These are phyloP conservation scores for Cartodere bifasciata DNA, from an alignment of 2,888 invertebrate genomes.

Conservation along the genomic window DNA sequence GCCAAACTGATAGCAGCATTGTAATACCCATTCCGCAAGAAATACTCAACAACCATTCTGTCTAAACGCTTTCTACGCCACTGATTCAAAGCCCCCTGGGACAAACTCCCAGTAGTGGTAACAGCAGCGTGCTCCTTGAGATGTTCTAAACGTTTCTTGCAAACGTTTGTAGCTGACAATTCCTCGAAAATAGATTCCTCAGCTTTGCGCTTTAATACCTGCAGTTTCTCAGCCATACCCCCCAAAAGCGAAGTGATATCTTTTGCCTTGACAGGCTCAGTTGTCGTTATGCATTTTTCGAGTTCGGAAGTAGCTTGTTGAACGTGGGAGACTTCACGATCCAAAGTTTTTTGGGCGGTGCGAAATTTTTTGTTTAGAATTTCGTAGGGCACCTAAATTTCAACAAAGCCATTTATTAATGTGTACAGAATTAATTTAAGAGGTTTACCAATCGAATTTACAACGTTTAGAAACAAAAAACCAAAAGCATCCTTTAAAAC, in stretches of 20 bases:
- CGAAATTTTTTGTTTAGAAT: conserved; percentile 95
- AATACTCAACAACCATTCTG: conserved; percentile 93
- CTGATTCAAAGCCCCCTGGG: conserved; percentile 50
- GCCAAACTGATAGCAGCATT: conserved; percentile 84
- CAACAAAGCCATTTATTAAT: not conserved
- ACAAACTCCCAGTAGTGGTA: conserved; percentile 29
- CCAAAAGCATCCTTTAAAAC: not conserved
- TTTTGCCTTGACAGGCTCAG: conserved; percentile 43
- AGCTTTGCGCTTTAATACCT: conserved; percentile 84
- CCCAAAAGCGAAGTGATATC: conserved; percentile 73
- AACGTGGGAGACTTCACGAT: conserved; percentile 84
- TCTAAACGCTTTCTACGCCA: conserved; percentile 84
- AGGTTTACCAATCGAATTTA: not conserved
- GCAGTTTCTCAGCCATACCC: conserved; percentile 79
- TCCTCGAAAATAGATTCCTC: conserved; percentile 90
- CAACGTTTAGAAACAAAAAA: conserved; percentile 1
- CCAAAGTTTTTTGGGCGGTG: conserved; percentile 85
- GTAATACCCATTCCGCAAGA: conserved; percentile 89
- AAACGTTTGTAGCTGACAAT: conserved; percentile 76
- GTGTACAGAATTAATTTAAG: not conserved
- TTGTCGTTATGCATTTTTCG: conserved; percentile 55
- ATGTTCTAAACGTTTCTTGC: conserved; percentile 87
- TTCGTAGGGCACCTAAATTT: conserved; percentile 84
- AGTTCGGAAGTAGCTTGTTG: conserved; percentile 66
- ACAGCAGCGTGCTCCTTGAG: conserved; percentile 61